phyloP scores from a whole-genome alignment of 2,113 vertebrate genomes.

The Rhagologus leucostigma region DNA sequence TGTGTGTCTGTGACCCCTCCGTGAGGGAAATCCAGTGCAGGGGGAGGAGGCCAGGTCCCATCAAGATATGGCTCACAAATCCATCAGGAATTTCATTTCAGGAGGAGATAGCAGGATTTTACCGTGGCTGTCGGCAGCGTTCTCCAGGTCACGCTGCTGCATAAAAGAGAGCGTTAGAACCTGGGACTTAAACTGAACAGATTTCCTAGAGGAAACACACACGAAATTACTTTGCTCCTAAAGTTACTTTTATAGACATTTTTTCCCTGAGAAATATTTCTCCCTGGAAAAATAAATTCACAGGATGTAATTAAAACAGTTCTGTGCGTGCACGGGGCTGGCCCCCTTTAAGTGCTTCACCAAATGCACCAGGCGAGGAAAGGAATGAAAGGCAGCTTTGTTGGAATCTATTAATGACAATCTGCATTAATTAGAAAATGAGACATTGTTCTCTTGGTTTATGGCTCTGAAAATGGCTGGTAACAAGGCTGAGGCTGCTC shows the following conservation, averaged over 20 bases:
- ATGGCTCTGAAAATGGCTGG: neutral
- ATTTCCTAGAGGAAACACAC: constrained; percentile 71
- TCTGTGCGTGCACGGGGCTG: constrained; percentile 44
- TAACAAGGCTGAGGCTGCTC: neutral
- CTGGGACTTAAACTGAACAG: constrained; percentile 70
- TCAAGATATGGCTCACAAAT: neutral
- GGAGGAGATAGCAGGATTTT: neutral
- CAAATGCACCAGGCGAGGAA: constrained; percentile 57
- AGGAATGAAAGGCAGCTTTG: constrained; percentile 68
- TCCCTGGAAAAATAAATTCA: constrained; percentile 73
- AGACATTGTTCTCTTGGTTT: constrained; percentile 3
- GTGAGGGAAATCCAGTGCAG: neutral
- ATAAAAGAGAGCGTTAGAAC: neutral
- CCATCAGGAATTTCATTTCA: neutral
- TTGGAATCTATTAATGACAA: constrained; percentile 54
- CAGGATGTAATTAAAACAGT: constrained; percentile 72
- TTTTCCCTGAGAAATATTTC: constrained; percentile 67
- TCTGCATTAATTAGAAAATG: constrained; percentile 38
- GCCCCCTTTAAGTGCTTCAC: constrained; percentile 65
- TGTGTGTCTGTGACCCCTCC: neutral
- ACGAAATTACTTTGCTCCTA: constrained; percentile 45
- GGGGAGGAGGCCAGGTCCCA: neutral
- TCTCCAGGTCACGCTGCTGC: neutral
- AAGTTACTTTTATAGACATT: constrained; percentile 64
- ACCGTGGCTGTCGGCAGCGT: neutral